A percentile compares a stretch with the other conserved stretches of the same genome.
Conservation (phyloP, 2,888 invertebrate species). For the Cerastis rubricosa region DNA sequence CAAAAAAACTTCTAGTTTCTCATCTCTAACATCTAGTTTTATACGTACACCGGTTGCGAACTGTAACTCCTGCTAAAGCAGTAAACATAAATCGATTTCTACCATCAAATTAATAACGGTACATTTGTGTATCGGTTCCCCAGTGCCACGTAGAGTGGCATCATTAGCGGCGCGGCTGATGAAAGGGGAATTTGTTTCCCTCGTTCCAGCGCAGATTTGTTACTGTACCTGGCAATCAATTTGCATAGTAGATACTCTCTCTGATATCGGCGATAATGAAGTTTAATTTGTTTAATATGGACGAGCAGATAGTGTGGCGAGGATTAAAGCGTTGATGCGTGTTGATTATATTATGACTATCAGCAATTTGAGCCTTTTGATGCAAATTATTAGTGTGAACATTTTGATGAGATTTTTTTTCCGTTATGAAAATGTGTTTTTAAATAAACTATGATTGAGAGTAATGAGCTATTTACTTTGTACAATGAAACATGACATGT, state of each 20-base stretch:
- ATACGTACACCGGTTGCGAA: not conserved
- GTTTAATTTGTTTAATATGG: slow-evolving; percentile 31
- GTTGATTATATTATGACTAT: not conserved
- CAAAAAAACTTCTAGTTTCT: no score
- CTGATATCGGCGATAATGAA: slow-evolving; percentile 31
- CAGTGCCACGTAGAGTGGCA: slow-evolving; percentile 39
- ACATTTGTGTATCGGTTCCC: slow-evolving; percentile 64
- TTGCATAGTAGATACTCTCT: slow-evolving; percentile 50
- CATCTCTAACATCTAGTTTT: no score
- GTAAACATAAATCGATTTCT: slow-evolving; percentile 29
- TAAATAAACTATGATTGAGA: not conserved
- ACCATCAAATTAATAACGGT: slow-evolving; percentile 60
- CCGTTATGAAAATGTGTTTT: not conserved
- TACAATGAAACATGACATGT: not conserved
- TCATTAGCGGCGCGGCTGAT: slow-evolving; percentile 55
- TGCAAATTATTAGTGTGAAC: not conserved
- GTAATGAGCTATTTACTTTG: not conserved
- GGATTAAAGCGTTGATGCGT: slow-evolving; percentile 23
- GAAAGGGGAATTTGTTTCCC: slow-evolving; percentile 54
- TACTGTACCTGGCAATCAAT: slow-evolving; percentile 57
- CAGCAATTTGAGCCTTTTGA: not conserved
- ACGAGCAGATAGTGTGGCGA: not conserved
- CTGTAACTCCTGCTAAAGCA: slow-evolving; percentile 2
- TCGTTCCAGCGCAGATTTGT: slow-evolving; percentile 56
- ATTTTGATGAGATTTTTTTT: not conserved